Conservation (phyloP, 2,888 invertebrate genomes). For the Acanthosepion esculentum region DNA sequence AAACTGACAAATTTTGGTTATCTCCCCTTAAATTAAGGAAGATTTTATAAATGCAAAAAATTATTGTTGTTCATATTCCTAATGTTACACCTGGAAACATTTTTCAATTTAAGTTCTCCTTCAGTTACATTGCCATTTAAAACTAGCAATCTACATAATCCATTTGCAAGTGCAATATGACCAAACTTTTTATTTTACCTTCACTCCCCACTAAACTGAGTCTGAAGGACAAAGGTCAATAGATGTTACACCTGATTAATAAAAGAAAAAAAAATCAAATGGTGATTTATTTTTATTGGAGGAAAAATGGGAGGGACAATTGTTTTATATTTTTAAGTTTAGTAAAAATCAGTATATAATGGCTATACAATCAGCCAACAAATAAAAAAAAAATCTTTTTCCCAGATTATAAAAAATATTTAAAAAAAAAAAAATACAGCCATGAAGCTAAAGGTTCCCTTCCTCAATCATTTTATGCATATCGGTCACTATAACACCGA, state of each 20-base stretch:
- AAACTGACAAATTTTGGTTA: not conserved
- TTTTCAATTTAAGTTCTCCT: too few species aligned
- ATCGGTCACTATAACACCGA: conserved; percentile 81
- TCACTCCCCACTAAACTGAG: not conserved
- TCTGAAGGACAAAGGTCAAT: not conserved
- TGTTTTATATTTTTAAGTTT: not conserved
- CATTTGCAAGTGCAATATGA: too few species aligned
- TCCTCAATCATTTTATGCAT: conserved; percentile 79
- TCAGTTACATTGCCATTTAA: too few species aligned
- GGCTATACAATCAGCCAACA: not conserved
- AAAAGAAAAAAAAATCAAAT: not conserved
- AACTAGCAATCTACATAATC: too few species aligned
- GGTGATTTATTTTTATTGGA: conserved; percentile 20
- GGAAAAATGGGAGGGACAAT: not conserved
- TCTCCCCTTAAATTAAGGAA: not conserved
- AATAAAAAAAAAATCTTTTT: not conserved
- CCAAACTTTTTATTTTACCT: too few species aligned
- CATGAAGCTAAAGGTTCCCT: conserved; percentile 68
- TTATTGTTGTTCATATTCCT: not conserved
- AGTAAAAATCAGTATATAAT: not conserved
- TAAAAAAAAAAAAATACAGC: not conserved
- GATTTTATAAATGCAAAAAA: not conserved
- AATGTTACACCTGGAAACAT: too few species aligned
- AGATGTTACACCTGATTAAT: not conserved
- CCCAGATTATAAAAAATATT: not conserved